Conservation (phyloP, 2,797 vertebrate species). For the Phyllotis vaccarum region DNA sequence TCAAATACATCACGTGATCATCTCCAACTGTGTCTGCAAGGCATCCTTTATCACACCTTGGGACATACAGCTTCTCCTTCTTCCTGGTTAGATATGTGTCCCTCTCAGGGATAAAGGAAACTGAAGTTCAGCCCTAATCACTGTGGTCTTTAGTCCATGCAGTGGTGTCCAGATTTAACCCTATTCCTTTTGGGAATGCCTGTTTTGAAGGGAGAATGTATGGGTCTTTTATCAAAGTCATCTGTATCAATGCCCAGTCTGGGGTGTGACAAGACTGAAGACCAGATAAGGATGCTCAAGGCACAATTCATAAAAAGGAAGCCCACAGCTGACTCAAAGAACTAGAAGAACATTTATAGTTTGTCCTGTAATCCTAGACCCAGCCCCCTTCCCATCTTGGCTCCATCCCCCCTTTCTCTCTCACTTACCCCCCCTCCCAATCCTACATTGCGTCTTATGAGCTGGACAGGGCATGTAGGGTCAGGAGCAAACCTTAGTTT, state of each 20-base stretch:
- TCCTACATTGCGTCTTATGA: not conserved
- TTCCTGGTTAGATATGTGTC: not conserved
- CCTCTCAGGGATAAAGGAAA: not conserved
- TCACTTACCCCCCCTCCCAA: not conserved
- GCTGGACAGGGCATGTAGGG: too few species aligned
- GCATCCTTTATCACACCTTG: not conserved
- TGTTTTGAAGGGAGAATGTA: conserved; percentile 73
- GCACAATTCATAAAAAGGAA: not conserved
- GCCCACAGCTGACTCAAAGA: not conserved
- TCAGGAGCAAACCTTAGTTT: not conserved
- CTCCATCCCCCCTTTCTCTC: not conserved
- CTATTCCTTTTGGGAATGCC: conserved; percentile 49
- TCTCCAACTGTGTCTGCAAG: not conserved
- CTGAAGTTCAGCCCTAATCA: not conserved
- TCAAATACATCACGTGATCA: too few species aligned
- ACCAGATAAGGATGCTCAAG: not conserved
- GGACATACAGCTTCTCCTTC: too few species aligned
- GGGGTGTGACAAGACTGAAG: not conserved
- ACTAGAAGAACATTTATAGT: not conserved
- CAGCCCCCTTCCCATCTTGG: too few species aligned
- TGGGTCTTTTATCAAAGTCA: not conserved
- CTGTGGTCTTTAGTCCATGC: not conserved
- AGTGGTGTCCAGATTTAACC: too few species aligned
- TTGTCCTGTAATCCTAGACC: not conserved
- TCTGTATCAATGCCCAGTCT: not conserved